A percentile compares a stretch with the other conserved stretches of the same genome.
These are phyloP conservation scores for Invenusta paracnida DNA, from an alignment of 2,888 invertebrate species.

Conservation along the genomic window DNA sequence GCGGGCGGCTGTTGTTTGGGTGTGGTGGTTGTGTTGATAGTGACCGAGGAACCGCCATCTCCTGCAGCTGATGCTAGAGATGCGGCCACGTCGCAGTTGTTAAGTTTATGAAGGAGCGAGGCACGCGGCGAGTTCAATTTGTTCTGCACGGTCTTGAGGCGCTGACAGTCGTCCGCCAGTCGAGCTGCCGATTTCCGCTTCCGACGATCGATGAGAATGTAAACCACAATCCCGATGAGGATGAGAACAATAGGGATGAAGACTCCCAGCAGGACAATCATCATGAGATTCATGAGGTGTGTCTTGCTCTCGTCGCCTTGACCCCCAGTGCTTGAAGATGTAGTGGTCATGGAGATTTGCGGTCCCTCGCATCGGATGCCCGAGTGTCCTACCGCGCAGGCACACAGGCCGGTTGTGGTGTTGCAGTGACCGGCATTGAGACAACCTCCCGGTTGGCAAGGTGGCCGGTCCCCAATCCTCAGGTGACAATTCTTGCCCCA, in stretches of 20 bases:
- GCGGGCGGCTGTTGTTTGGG: background rate
- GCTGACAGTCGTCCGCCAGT: background rate
- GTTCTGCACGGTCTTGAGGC: background rate
- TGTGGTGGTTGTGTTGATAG: too few species aligned
- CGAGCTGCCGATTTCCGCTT: background rate
- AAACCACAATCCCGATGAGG: background rate
- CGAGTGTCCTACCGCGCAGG: background rate
- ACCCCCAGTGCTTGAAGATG: too few species aligned
- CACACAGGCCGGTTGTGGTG: background rate
- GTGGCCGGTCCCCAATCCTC: background rate
- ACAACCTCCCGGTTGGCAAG: background rate
- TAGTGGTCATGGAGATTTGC: background rate
- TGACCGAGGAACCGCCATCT: too few species aligned
- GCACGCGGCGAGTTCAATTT: background rate
- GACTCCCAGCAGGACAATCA: background rate
- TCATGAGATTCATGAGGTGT: background rate
- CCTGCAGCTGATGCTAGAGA: too few species aligned
- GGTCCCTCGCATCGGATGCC: background rate
- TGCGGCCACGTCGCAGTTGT: background rate
- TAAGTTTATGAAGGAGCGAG: background rate
- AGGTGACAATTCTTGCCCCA: conserved; percentile 23
- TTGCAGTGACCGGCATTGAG: background rate
- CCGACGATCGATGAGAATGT: background rate
- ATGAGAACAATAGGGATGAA: background rate
- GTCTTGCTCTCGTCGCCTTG: background rate